Percentiles rank a stretch among this genome's conserved stretches.
Conservation (phyloP, 1,140 invertebrate genomes). For the Mercenaria mercenaria region DNA sequence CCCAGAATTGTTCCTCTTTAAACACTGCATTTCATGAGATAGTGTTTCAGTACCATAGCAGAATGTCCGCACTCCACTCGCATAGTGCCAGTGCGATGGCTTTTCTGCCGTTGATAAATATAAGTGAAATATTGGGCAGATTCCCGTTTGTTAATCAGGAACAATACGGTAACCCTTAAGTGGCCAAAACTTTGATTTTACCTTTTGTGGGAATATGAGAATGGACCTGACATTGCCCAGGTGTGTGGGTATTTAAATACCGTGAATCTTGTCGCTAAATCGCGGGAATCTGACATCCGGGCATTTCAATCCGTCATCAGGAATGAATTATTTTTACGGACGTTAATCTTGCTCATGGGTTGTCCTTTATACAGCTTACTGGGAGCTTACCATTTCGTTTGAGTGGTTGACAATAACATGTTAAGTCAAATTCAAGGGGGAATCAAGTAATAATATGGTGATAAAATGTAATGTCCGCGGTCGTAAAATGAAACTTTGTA, state of each 20-base stretch:
- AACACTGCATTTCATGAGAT: no score
- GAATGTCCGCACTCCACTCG: no score
- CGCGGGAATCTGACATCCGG: slow-evolving; percentile 22
- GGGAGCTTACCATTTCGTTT: neutral
- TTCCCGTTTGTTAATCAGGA: neutral
- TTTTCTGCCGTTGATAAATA: no score
- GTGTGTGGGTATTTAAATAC: slow-evolving; percentile 50
- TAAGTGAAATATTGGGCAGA: no score
- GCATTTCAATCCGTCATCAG: slow-evolving; percentile 3
- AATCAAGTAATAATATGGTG: slow-evolving; percentile 19
- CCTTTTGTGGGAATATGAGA: slow-evolving; percentile 49
- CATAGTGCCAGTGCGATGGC: no score
- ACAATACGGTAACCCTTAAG: slow-evolving; percentile 29
- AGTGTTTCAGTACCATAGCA: no score
- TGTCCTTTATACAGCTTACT: neutral
- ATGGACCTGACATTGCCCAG: slow-evolving; percentile 35
- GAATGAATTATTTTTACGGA: neutral
- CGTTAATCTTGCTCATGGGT: slow-evolving; percentile 20
- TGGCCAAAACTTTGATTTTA: slow-evolving; percentile 50
- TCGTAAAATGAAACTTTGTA: neutral
- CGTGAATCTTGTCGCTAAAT: slow-evolving; percentile 17
- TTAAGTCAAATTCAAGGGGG: slow-evolving; percentile 17
- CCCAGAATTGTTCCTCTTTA: no score
- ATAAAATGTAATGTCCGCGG: slow-evolving; percentile 17
- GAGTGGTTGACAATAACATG: slow-evolving; percentile 54